Conservation (phyloP, 1,140 invertebrate species). For the Mylabris phalerata region DNA sequence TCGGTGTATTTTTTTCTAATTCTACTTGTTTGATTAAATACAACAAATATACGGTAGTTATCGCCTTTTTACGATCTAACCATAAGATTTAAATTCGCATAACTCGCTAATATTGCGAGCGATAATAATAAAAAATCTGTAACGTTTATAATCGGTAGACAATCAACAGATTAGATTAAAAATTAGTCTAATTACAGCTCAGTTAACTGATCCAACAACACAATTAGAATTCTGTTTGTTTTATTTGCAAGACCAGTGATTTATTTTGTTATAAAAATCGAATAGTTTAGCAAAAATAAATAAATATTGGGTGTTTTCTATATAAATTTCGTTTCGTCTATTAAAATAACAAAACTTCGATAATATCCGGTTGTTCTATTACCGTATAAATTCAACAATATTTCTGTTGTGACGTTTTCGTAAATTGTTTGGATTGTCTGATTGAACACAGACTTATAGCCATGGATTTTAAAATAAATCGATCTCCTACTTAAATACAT, state of each 20-base stretch:
- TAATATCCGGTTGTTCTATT: too few relatives aligned
- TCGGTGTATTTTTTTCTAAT: background rate
- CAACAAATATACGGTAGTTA: conserved; percentile 16
- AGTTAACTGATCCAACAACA: background rate
- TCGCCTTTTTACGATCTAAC: conserved; percentile 2
- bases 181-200: conserved; percentile 11
- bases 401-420: conserved; percentile 28
- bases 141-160: conserved; percentile 4
- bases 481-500: conserved; percentile 21
- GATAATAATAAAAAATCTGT: conserved; percentile 8
- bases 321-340: too few relatives aligned
- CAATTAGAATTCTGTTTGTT: too few relatives aligned
- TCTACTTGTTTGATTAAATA: conserved; percentile 9
- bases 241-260: too few relatives aligned
- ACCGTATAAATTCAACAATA: background rate
- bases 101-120: background rate
- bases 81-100: conserved; percentile 16
- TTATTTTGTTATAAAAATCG: too few relatives aligned
- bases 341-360: too few relatives aligned
- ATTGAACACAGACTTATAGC: conserved; percentile 27
- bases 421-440: conserved; percentile 34
- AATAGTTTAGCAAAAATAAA: too few relatives aligned
- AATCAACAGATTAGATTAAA: conserved; percentile 9
- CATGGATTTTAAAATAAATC: conserved; percentile 26
- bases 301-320: too few relatives aligned